Conservation (phyloP, 2,888 invertebrate genomes). For the Rhagophthalmus giganteus region DNA sequence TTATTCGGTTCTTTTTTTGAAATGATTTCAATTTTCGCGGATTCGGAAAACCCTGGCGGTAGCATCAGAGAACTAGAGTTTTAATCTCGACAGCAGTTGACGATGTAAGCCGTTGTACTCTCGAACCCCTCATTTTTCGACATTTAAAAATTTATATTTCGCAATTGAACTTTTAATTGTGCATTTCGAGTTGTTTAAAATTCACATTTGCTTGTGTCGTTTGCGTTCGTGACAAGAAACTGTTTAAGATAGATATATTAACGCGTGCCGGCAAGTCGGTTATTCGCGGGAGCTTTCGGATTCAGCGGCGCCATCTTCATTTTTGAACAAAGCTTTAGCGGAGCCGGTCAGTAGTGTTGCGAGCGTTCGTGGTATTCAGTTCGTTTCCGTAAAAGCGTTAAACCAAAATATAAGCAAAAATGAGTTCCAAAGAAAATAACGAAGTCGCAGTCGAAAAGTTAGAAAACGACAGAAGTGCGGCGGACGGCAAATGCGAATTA, state of each 20-base stretch:
- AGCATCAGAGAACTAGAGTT: slow-evolving; percentile 44
- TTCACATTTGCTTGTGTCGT: slow-evolving; percentile 34
- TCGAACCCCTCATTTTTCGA: slow-evolving; percentile 67
- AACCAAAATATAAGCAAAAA: slow-evolving; percentile 57
- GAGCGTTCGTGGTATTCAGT: slow-evolving; percentile 63
- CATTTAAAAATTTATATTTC: slow-evolving; percentile 51
- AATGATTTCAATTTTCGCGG: too few relatives aligned
- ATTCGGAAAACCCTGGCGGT: slow-evolving; percentile 47
- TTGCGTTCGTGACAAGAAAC: slow-evolving; percentile 23
- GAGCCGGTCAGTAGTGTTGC: slow-evolving; percentile 72
- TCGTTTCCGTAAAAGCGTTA: slow-evolving; percentile 40
- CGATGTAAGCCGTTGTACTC: slow-evolving; percentile 59
- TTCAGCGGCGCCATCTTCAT: slow-evolving; percentile 80
- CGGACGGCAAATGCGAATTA: slow-evolving; percentile 77
- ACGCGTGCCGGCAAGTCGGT: slow-evolving; percentile 51
- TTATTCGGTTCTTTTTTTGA: too few relatives aligned
- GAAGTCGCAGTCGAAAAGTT: slow-evolving; percentile 85
- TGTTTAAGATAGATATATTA: slow-evolving; percentile 37
- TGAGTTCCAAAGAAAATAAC: slow-evolving; percentile 85
- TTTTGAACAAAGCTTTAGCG: slow-evolving; percentile 75
- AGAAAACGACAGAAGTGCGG: slow-evolving; percentile 73
- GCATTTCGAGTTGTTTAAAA: slow-evolving; percentile 19
- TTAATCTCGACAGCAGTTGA: slow-evolving; percentile 46
- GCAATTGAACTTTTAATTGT: slow-evolving; percentile 8
- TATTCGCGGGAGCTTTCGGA: slow-evolving; percentile 56